These are phyloP conservation scores for Pyrrhia umbra DNA, from an alignment of 2,888 invertebrate species.

Conservation along the genomic window DNA sequence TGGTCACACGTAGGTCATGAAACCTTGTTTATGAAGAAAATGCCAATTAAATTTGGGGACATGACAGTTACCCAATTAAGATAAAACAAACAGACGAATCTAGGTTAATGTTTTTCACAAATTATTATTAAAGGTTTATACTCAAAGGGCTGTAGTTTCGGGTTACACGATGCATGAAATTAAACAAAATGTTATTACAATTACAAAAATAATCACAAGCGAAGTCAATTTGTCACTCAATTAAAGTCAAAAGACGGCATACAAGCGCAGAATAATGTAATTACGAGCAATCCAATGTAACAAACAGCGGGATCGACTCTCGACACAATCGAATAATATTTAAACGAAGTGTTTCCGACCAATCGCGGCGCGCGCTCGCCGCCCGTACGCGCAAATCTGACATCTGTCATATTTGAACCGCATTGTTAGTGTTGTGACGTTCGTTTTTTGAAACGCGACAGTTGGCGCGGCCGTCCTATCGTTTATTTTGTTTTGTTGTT, in stretches of 20 bases:
- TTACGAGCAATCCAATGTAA: constrained; percentile 78
- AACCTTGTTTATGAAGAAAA: constrained; percentile 58
- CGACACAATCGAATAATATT: constrained; percentile 73
- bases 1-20: constrained; percentile 52
- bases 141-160: constrained; percentile 38
- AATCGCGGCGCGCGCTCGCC: constrained; percentile 68
- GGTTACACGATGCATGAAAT: constrained; percentile 28
- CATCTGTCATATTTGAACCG: constrained; percentile 85
- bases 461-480: constrained; percentile 79
- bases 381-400: constrained; percentile 78
- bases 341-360: constrained; percentile 71
- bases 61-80: background rate
- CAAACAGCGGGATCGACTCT: constrained; percentile 70
- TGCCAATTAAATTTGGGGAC: constrained; percentile 45
- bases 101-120: no score
- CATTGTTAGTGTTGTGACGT: constrained; percentile 76
- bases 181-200: constrained; percentile 46
- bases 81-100: background rate
- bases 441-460: constrained; percentile 82
- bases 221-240: constrained; percentile 81
- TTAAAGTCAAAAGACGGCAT: constrained; percentile 79
- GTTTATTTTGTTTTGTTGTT: constrained; percentile 71
- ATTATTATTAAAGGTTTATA: no score
- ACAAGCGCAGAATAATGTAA: constrained; percentile 75
- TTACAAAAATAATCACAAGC: constrained; percentile 69